Evolutionary conservation across 1,140 invertebrate genomes (phyloP).

Genomic region (Tribolium castaneum): DNA sequence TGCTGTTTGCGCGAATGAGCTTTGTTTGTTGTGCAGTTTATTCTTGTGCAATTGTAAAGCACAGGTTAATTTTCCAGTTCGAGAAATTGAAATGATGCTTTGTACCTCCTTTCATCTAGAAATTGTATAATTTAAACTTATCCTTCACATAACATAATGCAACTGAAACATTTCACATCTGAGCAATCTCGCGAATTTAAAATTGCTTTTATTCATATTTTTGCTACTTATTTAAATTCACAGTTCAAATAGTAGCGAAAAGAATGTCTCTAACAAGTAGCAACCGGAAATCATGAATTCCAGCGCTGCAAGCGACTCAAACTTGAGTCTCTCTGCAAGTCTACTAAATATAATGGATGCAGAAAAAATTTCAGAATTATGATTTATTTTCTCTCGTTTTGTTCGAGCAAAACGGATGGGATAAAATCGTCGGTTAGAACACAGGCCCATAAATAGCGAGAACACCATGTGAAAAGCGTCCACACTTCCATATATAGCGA

Average conservation of each 20-base stretch:
- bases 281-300: no score
- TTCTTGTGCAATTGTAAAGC: neutral
- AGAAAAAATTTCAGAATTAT: no score
- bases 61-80: slow-evolving; percentile 25
- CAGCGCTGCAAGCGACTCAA: no score
- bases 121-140: neutral
- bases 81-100: slow-evolving; percentile 1
- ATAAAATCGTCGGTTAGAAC: slow-evolving; percentile 9
- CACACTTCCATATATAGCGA: slow-evolving; percentile 12
- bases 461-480: slow-evolving; percentile 28
- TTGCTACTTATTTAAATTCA: neutral
- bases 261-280: no score
- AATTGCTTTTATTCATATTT: neutral
- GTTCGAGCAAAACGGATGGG: neutral
- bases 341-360: no score
- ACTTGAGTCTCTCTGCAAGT: no score
- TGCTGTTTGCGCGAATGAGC: neutral
- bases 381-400: no score
- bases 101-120: slow-evolving; percentile 2
- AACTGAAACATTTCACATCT: neutral
- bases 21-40: neutral
- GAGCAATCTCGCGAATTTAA: neutral
- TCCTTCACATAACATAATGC: neutral
- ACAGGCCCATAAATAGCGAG: slow-evolving; percentile 17
- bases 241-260: neutral